Evolutionary conservation across 2,797 vertebrate genomes (phyloP).

Genomic region (Leptatherina wallacei): DNA sequence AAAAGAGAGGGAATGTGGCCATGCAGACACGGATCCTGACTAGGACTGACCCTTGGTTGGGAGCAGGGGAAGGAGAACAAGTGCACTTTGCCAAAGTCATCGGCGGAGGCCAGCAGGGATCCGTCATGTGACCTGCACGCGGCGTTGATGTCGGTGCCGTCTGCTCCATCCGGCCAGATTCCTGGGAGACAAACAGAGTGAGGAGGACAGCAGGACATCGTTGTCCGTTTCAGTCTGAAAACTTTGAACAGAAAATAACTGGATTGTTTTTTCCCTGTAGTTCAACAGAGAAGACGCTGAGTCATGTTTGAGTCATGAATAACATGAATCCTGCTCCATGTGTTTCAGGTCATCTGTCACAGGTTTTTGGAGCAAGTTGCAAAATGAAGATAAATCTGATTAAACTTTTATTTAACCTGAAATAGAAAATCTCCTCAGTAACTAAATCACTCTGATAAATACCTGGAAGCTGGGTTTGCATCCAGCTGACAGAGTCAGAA

Average conservation of each 20-base stretch:
- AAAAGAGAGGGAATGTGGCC: not conserved
- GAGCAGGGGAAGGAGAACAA: constrained; percentile 89
- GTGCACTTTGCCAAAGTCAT: constrained; percentile 95
- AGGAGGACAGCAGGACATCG: not conserved
- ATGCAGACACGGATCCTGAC: not conserved
- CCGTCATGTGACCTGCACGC: constrained; percentile 87
- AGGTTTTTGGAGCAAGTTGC: no score
- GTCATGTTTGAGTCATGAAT: no score
- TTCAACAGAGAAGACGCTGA: no score
- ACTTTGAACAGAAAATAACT: not conserved
- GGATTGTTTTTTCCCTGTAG: no score
- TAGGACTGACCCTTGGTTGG: constrained; percentile 87
- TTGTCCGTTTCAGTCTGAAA: not conserved
- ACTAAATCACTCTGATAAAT: no score
- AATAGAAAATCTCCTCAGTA: no score
- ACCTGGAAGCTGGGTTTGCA: no score
- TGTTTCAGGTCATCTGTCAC: no score
- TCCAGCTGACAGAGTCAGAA: no score
- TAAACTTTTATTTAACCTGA: no score
- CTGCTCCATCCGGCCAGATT: constrained; percentile 86
- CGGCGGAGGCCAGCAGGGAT: constrained; percentile 87
- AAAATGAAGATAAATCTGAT: no score
- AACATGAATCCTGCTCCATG: no score
- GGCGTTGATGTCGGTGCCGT: constrained; percentile 93
- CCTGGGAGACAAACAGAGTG: constrained; percentile 41